Conservation (phyloP, 2,113 vertebrate genomes). For the Eurypyga helias region DNA sequence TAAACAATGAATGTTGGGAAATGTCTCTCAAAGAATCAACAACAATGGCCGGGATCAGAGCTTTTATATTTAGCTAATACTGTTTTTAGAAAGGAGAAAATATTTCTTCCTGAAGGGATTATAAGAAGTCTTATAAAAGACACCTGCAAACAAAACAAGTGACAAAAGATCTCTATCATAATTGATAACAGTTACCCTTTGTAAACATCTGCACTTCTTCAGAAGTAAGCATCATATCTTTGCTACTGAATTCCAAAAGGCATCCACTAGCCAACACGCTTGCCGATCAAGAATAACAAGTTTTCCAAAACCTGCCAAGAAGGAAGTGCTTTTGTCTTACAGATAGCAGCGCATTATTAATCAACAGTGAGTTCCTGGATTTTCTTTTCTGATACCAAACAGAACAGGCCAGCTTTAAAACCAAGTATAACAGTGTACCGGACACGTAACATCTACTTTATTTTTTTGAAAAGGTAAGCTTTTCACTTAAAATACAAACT, state of each 20-base stretch:
- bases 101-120: conserved; percentile 96
- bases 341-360: not conserved
- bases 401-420: not conserved
- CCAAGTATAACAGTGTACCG: not conserved
- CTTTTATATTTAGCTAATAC: conserved; percentile 90
- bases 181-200: conserved; percentile 74
- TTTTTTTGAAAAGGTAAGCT: not conserved
- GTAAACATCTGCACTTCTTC: conserved; percentile 54
- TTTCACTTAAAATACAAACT: not conserved
- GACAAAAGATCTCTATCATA: conserved; percentile 88
- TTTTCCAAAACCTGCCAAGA: conserved; percentile 35
- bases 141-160: conserved; percentile 91
- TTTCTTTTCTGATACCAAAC: not conserved
- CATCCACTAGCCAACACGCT: conserved; percentile 29
- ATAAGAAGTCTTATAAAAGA: conserved; percentile 85
- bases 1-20: conserved; percentile 96
- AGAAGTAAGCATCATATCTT: conserved; percentile 18
- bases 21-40: conserved; percentile 87
- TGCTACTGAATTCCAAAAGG: conserved; percentile 41
- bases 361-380: not conserved
- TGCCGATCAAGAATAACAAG: not conserved
- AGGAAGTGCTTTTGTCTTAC: not conserved
- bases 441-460: not conserved
- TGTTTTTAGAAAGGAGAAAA: conserved; percentile 87
- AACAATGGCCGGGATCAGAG: conserved; percentile 90